Base-by-base conservation (phyloP, 2,888 invertebrate species). In the Lasioglossum vierecki region DNA sequence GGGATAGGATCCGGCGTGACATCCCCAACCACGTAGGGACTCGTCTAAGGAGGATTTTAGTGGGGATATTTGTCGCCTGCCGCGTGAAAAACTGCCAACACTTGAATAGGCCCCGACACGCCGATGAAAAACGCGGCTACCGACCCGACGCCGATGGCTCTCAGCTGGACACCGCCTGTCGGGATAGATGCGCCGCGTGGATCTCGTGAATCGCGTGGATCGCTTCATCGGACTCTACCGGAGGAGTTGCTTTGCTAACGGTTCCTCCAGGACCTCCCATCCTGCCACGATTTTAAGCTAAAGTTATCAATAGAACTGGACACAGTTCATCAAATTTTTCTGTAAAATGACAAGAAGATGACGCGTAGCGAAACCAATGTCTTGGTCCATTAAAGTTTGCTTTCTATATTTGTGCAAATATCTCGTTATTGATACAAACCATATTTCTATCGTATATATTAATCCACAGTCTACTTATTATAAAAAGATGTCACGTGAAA, bases 61-160 rank as follows among this genome's bases (percentile, higher is more conserved):
- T 92, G 93, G 93, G 91, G 90, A 92, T 90, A 88, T 89, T 92
- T 91, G 92, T 91, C 92, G 91, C 90, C 92, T 87, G 90, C 86
- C 90, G 92, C 90, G 93, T 92, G 93, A 93, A 93, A 93, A 93
- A 93, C 92, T 91, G 90, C 90, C 92, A 89, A 92, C 93, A 93
- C 93, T 93, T 93, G 93, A 93, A 93, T 93, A 90, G 91, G 89
- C 83, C 88, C 91, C 88, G 90, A 85, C 89, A 89, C 90, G 88
- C 84, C 88, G 84, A 91, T 92, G 93, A 93, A 93, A 93, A 93
- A 93, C 92, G 88, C 86, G 93, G 90, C 93, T 93, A 91, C 93
- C 91, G 89, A 90, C 85, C 87, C 88, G 90, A 85, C 91, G 86
- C 85, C 89, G 88, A 89, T 87, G 89, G 83, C 88, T 89, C 91